Evolutionary conservation across 2,888 invertebrate genomes (phyloP).

Genomic region (Pantelozetes paolii): DNA sequence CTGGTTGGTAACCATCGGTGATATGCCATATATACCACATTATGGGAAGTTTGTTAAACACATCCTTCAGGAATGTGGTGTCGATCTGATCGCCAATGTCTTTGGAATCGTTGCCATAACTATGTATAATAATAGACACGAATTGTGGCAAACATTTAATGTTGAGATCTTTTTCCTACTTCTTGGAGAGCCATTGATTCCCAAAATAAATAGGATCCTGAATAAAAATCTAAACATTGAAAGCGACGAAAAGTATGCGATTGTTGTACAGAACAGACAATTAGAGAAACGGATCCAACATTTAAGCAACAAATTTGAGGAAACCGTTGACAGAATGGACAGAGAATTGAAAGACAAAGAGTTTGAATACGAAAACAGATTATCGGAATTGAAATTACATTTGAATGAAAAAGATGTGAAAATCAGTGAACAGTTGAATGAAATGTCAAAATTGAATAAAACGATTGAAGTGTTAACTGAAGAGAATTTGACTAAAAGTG

Average conservation of each 20-base stretch:
- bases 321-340: background rate
- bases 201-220: slow-evolving; percentile 5
- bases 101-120: slow-evolving; percentile 29
- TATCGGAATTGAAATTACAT: background rate
- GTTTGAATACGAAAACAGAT: background rate
- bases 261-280: slow-evolving; percentile 16
- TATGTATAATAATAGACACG: slow-evolving; percentile 20
- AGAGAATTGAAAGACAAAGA: background rate
- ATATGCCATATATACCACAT: slow-evolving; percentile 18
- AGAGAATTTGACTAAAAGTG: background rate
- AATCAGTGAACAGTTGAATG: background rate
- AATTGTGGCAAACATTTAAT: slow-evolving; percentile 26
- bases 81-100: background rate
- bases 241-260: slow-evolving; percentile 34
- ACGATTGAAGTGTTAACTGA: background rate
- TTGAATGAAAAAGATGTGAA: background rate
- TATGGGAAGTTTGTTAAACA: slow-evolving; percentile 21
- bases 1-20: slow-evolving; percentile 26
- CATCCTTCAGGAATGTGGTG: slow-evolving; percentile 10
- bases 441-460: background rate
- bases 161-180: slow-evolving; percentile 24
- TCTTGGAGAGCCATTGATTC: slow-evolving; percentile 18
- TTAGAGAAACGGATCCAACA: background rate
- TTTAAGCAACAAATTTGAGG: background rate
- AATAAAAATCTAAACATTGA: slow-evolving; percentile 26